Evolutionary conservation across 2,888 invertebrate species (phyloP).

Genomic region (Nomada fucata): DNA sequence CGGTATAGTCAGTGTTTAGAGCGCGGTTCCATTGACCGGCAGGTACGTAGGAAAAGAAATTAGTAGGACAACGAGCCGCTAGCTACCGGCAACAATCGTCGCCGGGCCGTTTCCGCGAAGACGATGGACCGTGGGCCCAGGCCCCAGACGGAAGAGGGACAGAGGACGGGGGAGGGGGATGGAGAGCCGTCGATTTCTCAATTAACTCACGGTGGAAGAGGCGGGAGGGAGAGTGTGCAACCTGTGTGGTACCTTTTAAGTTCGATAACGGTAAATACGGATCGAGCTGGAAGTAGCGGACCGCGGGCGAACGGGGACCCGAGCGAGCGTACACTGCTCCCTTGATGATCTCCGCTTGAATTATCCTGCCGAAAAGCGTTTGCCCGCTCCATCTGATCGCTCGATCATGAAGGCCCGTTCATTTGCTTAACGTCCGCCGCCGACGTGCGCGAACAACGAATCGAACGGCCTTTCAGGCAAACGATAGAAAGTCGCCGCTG

Average conservation of each 20-base stretch:
- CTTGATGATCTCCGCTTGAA: conserved; percentile 39
- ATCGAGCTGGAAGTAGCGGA: conserved; percentile 67
- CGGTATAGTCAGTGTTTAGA: background rate
- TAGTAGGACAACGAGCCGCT: conserved; percentile 12
- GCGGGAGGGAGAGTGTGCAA: conserved; percentile 44
- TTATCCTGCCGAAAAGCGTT: conserved; percentile 30
- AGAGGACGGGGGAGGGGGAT: background rate
- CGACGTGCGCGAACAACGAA: background rate
- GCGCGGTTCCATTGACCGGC: background rate
- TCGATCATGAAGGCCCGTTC: background rate
- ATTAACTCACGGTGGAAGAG: conserved; percentile 47
- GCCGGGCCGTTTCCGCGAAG: background rate
- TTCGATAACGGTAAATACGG: conserved; percentile 71
- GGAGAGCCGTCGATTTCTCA: conserved; percentile 62
- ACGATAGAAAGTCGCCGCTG: conserved; percentile 35
- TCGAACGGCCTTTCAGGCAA: conserved; percentile 22
- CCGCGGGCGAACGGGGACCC: conserved; percentile 21
- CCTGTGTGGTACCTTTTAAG: conserved; percentile 64
- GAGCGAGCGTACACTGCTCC: conserved; percentile 14
- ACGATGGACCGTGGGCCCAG: background rate
- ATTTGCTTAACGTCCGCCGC: conserved; percentile 17
- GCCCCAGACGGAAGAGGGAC: background rate
- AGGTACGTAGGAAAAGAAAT: conserved; percentile 1
- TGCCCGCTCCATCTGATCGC: conserved; percentile 2
- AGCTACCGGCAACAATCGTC: background rate